Conservation (phyloP, 2,888 invertebrate species). For the Noctua fimbriata region DNA sequence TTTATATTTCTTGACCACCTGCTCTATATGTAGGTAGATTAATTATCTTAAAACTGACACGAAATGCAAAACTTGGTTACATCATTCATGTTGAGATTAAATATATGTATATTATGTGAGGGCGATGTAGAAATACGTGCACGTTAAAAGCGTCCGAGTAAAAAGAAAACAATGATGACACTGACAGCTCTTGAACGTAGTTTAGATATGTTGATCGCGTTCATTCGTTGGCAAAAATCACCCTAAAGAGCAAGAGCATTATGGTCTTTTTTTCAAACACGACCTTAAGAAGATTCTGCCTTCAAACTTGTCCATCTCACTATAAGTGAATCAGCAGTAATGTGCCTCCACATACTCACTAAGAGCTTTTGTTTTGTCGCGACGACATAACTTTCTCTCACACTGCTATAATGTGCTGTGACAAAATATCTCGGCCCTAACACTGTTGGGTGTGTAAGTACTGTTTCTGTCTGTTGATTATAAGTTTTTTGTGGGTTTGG, state of each 20-base stretch:
- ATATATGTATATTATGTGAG: too few relatives aligned
- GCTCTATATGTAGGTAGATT: neutral
- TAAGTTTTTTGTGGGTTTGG: constrained; percentile 5
- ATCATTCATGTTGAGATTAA: neutral
- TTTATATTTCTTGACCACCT: neutral
- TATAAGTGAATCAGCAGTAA: constrained; percentile 39
- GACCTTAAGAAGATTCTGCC: neutral
- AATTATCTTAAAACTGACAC: neutral
- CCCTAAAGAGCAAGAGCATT: neutral
- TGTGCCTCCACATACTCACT: constrained; percentile 8
- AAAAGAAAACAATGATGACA: neutral
- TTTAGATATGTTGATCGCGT: neutral
- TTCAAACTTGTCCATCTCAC: constrained; percentile 28
- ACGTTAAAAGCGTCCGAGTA: too few relatives aligned
- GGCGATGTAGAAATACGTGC: neutral
- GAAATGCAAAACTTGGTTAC: neutral
- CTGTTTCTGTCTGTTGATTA: constrained; percentile 16
- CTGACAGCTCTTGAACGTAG: neutral
- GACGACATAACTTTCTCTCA: constrained; percentile 7
- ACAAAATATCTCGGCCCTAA: constrained; percentile 10
- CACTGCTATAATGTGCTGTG: constrained; percentile 14
- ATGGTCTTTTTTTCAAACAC: neutral
- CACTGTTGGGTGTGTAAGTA: neutral
- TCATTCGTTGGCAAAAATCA: neutral
- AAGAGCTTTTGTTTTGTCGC: constrained; percentile 45